phyloP scores from a whole-genome alignment of 2,797 vertebrate genomes.

The Chromobotia macracanthus region DNA sequence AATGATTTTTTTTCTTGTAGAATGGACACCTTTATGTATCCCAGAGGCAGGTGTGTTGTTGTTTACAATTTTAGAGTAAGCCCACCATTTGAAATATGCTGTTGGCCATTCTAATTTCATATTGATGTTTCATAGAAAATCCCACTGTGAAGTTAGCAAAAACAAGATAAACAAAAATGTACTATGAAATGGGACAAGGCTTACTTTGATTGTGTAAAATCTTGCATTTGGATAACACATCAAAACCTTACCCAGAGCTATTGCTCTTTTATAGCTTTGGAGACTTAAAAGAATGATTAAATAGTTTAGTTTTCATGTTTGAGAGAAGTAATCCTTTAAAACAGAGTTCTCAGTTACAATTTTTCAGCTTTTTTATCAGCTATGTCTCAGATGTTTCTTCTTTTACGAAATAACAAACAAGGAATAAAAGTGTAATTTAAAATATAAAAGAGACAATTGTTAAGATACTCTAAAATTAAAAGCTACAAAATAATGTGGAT shows the following conservation, averaged over 20 bases:
- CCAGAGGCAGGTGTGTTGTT: not conserved
- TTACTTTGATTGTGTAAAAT: not conserved
- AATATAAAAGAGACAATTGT: too few relatives aligned
- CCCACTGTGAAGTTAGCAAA: constrained; percentile 2
- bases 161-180: not conserved
- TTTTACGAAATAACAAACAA: not conserved
- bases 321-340: not conserved
- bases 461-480: too few relatives aligned
- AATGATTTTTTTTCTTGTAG: too few relatives aligned
- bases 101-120: not conserved
- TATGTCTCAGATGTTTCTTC: not conserved
- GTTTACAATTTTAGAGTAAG: not conserved
- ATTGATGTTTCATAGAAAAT: not conserved
- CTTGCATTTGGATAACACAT: not conserved
- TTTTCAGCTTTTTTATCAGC: not conserved
- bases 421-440: too few relatives aligned
- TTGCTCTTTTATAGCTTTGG: not conserved
- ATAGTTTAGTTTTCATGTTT: not conserved
- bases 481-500: too few relatives aligned
- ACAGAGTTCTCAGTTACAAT: not conserved
- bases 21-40: not conserved
- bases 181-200: not conserved
- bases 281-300: not conserved
- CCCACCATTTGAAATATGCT: not conserved
- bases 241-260: not conserved